Evolutionary conservation across 2,888 invertebrate species (phyloP).

Genomic region (Drosophila meridionalis): DNA sequence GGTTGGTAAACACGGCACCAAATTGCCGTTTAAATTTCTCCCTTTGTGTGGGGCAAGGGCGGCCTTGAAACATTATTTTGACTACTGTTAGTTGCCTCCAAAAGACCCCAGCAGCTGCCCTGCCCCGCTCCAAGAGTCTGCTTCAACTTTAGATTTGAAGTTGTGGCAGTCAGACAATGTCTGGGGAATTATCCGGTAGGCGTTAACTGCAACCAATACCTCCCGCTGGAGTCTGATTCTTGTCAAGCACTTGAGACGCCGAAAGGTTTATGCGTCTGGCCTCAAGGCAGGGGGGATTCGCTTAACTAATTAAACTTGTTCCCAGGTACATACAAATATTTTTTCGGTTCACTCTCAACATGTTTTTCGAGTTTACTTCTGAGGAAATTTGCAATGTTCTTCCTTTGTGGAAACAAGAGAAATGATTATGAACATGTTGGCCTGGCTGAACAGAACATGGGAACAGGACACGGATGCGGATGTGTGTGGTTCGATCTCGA

Average conservation of each 20-base stretch:
- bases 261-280: constrained; percentile 52
- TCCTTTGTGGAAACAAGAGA: constrained; percentile 58
- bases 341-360: constrained; percentile 19
- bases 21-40: constrained; percentile 81
- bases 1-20: constrained; percentile 80
- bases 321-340: constrained; percentile 62
- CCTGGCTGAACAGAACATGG: constrained; percentile 25
- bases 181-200: constrained; percentile 54
- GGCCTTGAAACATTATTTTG: constrained; percentile 79
- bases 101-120: constrained; percentile 14
- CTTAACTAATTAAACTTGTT: constrained; percentile 74
- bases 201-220: constrained; percentile 67
- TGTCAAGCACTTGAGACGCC: constrained; percentile 46
- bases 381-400: constrained; percentile 53
- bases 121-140: constrained; percentile 3
- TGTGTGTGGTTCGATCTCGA: constrained; percentile 7
- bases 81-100: constrained; percentile 55
- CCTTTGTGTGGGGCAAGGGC: constrained; percentile 59
- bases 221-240: constrained; percentile 55
- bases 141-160: constrained; percentile 67
- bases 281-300: constrained; percentile 23
- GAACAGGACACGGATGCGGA: constrained; percentile 11
- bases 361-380: constrained; percentile 16
- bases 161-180: constrained; percentile 70
- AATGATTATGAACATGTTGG: constrained; percentile 69